Conservation (phyloP, 2,888 invertebrate species). For the Ornithoptera alexandrae region DNA sequence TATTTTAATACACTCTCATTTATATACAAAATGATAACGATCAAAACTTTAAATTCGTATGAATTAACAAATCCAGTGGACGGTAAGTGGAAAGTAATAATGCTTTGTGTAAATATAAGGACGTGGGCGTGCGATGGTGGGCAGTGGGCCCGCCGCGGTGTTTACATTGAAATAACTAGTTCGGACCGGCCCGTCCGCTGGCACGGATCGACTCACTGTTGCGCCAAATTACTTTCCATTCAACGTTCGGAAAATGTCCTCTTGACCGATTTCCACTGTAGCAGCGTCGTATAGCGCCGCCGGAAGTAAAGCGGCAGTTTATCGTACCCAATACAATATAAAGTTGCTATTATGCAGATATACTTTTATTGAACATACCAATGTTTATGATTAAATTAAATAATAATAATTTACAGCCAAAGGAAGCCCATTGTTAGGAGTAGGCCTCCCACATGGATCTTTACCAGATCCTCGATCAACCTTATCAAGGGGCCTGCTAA, state of each 20-base stretch:
- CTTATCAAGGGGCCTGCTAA: no score
- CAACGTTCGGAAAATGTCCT: slow-evolving; percentile 10
- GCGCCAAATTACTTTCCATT: slow-evolving; percentile 19
- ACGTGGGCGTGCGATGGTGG: not conserved
- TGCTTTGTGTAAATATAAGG: slow-evolving; percentile 11
- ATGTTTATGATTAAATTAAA: no score
- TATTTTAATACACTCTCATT: slow-evolving; percentile 15
- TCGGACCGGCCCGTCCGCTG: not conserved
- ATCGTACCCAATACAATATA: not conserved
- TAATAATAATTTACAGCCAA: no score
- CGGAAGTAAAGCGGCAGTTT: not conserved
- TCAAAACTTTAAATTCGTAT: slow-evolving; percentile 3
- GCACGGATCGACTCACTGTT: slow-evolving; percentile 8
- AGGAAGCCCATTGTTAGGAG: no score
- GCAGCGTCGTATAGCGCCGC: not conserved
- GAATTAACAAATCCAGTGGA: slow-evolving; percentile 5
- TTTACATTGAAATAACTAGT: slow-evolving; percentile 16
- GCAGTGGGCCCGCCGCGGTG: slow-evolving; percentile 1
- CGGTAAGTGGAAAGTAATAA: not conserved
- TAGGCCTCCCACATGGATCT: no score
- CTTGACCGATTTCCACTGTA: slow-evolving; percentile 10
- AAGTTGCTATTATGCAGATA: no score
- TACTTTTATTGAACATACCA: no score
- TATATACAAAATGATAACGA: slow-evolving; percentile 9
- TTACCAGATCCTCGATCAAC: no score